These are phyloP conservation scores for Pristionchus fissidentatus DNA, from an alignment of 2,888 invertebrate species.

Conservation along the genomic window DNA sequence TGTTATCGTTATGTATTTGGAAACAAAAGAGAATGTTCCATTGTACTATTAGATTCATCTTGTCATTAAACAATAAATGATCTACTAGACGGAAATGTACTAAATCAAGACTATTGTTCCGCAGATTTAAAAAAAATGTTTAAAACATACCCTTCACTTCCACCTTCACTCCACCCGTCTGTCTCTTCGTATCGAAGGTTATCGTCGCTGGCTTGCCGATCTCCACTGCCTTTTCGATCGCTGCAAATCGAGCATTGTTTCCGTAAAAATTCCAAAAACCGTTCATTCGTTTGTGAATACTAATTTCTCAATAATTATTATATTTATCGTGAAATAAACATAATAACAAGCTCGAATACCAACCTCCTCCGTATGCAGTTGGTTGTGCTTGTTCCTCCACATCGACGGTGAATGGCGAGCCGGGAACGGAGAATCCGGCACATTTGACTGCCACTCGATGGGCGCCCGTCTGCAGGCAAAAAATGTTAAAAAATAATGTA, in stretches of 20 bases:
- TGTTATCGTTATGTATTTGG: background rate
- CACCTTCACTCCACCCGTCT: constrained; percentile 73
- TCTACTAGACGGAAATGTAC: background rate
- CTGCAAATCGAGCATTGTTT: background rate
- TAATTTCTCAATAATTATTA: background rate
- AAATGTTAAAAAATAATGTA: too few relatives aligned
- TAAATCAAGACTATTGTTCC: background rate
- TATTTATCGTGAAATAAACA: background rate
- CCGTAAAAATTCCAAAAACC: background rate
- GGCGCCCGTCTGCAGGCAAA: constrained; percentile 59
- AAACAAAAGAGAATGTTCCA: background rate
- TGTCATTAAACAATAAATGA: background rate
- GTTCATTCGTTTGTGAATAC: background rate
- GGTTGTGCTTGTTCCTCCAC: constrained; percentile 72
- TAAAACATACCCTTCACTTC: constrained; percentile 62
- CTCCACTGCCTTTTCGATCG: constrained; percentile 75
- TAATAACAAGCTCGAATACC: constrained; percentile 60
- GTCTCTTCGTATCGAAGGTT: constrained; percentile 77
- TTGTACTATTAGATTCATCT: background rate
- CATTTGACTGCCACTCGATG: constrained; percentile 70
- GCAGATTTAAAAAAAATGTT: constrained; percentile 59
- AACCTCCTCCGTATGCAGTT: constrained; percentile 78
- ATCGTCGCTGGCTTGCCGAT: constrained; percentile 78
- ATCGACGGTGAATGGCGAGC: constrained; percentile 63
- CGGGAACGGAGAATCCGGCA: constrained; percentile 72